Conservation (phyloP, 92 coral and sea anemone species). For the Pocillopora grandis region DNA sequence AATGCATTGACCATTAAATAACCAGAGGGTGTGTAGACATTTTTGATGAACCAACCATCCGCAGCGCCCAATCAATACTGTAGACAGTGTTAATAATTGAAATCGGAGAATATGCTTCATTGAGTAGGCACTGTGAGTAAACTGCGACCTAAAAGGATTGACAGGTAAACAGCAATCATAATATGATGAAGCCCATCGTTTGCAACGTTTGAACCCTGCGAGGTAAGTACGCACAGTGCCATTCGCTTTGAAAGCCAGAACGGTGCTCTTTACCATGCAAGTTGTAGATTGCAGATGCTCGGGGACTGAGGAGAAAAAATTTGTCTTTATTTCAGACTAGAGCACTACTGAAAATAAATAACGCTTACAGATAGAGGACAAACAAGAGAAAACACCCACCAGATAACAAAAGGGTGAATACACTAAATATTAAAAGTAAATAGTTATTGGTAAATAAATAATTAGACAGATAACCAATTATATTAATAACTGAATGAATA, state of each 20-base stretch:
- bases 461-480: too few species aligned
- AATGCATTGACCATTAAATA: too few species aligned
- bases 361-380: neutral
- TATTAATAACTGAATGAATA: too few species aligned
- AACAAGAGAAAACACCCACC: conserved; percentile 7
- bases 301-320: conserved; percentile 9
- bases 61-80: conserved; percentile 50
- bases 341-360: neutral
- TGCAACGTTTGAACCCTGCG: conserved; percentile 17
- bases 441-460: too few species aligned
- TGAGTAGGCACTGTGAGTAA: conserved; percentile 36
- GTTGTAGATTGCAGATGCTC: neutral
- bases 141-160: conserved; percentile 56
- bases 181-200: conserved; percentile 15
- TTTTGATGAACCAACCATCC: conserved; percentile 50
- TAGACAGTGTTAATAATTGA: conserved; percentile 41
- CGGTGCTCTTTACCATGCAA: neutral
- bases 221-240: conserved; percentile 5
- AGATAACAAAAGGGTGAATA: too few species aligned
- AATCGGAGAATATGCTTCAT: conserved; percentile 29
- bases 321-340: conserved; percentile 8
- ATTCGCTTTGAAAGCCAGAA: conserved; percentile 14
- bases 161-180: conserved; percentile 39
- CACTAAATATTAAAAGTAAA: too few species aligned
- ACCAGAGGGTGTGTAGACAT: neutral